Evolutionary conservation across 1,140 invertebrate species (phyloP), one percentile per base, ranked within the genome.

Genomic region (Ostrea edulis): DNA sequence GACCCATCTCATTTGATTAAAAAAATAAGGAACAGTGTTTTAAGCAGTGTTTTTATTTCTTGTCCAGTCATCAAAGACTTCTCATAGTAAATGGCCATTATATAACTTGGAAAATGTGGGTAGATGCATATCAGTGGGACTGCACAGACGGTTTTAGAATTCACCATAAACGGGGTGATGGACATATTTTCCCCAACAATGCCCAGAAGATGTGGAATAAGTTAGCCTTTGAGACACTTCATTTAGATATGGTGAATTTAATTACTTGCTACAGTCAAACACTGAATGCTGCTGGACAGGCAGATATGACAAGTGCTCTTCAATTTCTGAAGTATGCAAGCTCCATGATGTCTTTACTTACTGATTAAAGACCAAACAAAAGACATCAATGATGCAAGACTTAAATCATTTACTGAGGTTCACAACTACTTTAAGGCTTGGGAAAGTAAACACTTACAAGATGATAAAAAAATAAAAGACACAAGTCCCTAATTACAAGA

Each of bases 201-300:
- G n/a, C n/a, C n/a, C n/a, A n/a, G 86, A 88, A 88, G 52, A 88
- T 88, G 87, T 22, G 84, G n/a, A 88, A 88, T 20, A 85, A 88
- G 53, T 68, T 87, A 8, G 86, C 82, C 22, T 87, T 84, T 55
- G 54, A 87, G 44, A 35, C 22, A 20, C 14, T 87, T 20, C 62
- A 88, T 85, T 9, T 12, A 52, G 87, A 88, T 14, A 88, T 88
- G 83, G 44, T 85, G 14, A 55, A 85, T 53, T n/a, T 88, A 55
- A 85, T 85, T 83, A 58, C 77, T 81, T 62, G 71, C 12, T 88
- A 44, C 17, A 52, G n/a, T 82, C 5, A 81, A 82, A n/a, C 87
- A 25, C 35, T 82, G 5, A 81, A 55, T 85, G 68, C 54, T 51
- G 62, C 84, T 22, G 54, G 29, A 12, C 52, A 85, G 51, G 53